Evolutionary conservation across 1,140 invertebrate species (phyloP).

Genomic region (roundworm (Caenorhabditis elegans)): DNA sequence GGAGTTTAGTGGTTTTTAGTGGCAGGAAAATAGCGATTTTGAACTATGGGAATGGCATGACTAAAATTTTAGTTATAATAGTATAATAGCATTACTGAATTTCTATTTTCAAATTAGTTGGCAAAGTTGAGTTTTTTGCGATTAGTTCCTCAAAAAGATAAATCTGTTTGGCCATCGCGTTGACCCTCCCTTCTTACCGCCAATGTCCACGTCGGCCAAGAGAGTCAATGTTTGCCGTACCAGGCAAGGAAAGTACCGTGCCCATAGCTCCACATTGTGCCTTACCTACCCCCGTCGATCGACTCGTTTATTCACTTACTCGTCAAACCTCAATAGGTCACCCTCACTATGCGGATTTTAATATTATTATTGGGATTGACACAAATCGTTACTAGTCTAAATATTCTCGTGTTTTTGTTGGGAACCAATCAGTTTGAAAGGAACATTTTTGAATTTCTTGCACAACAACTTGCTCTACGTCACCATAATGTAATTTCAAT

Average conservation of each 20-base stretch:
- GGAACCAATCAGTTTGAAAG: conserved; percentile 65
- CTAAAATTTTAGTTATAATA: too few species aligned
- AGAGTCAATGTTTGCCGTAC: conserved; percentile 19
- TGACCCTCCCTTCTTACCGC: not conserved
- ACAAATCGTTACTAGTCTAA: conserved; percentile 34
- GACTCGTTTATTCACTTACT: not conserved
- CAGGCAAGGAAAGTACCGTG: conserved; percentile 4
- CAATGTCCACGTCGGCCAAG: conserved; percentile 21
- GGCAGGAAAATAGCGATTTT: too few species aligned
- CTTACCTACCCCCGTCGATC: not conserved
- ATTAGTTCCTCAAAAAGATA: conserved; percentile 21
- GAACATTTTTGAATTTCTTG: conserved; percentile 60
- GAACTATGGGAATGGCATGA: too few species aligned
- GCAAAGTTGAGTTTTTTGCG: too few species aligned
- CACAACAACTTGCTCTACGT: conserved; percentile 62
- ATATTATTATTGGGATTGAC: not conserved
- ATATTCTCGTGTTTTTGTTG: conserved; percentile 61
- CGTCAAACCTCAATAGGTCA: not conserved
- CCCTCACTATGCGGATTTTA: not conserved
- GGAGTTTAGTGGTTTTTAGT: too few species aligned
- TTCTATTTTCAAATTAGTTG: too few species aligned
- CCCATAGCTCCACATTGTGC: not conserved
- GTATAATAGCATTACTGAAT: too few species aligned
- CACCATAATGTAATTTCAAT: conserved; percentile 62
- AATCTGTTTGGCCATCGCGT: conserved; percentile 19